These are phyloP conservation scores for Ariolimax columbianus DNA, from an alignment of 2,888 invertebrate genomes.

Conservation along the genomic window DNA sequence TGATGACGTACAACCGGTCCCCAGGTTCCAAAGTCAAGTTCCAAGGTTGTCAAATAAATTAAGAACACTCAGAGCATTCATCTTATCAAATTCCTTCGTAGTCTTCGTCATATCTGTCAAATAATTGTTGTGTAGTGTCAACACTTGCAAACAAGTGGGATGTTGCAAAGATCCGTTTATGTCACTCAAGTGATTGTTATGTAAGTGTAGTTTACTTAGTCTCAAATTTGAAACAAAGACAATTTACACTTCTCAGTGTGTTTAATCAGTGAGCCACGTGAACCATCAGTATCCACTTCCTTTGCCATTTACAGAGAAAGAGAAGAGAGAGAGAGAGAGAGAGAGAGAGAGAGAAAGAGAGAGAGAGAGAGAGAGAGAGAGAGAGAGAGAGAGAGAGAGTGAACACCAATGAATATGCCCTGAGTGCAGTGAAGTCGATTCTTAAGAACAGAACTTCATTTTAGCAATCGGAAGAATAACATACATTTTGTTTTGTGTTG, in stretches of 20 bases:
- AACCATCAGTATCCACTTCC: too few relatives aligned
- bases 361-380: too few relatives aligned
- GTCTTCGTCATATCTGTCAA: slow-evolving; percentile 72
- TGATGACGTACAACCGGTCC: slow-evolving; percentile 73
- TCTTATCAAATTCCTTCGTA: slow-evolving; percentile 70
- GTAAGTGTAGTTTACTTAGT: slow-evolving; percentile 72
- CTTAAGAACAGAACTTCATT: too few relatives aligned
- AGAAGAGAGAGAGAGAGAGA: too few relatives aligned
- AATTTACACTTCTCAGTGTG: slow-evolving; percentile 66
- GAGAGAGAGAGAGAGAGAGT: too few relatives aligned
- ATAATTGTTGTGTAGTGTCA: slow-evolving; percentile 76
- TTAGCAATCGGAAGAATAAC: too few relatives aligned
- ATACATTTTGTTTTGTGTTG: background rate
- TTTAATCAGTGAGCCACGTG: too few relatives aligned
- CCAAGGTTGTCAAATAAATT: slow-evolving; percentile 77
- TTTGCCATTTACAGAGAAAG: too few relatives aligned
- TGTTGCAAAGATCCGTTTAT: slow-evolving; percentile 70
- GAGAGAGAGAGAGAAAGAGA: too few relatives aligned
- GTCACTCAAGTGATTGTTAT: slow-evolving; percentile 72
- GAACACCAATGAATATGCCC: too few relatives aligned
- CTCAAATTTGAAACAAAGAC: slow-evolving; percentile 68
- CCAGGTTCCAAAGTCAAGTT: slow-evolving; percentile 75
- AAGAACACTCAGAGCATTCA: slow-evolving; percentile 71
- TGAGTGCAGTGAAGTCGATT: too few relatives aligned
- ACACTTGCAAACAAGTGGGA: slow-evolving; percentile 68